Evolutionary conservation across 1,140 invertebrate species (phyloP).

Genomic region (Ostrea denselamellosa): DNA sequence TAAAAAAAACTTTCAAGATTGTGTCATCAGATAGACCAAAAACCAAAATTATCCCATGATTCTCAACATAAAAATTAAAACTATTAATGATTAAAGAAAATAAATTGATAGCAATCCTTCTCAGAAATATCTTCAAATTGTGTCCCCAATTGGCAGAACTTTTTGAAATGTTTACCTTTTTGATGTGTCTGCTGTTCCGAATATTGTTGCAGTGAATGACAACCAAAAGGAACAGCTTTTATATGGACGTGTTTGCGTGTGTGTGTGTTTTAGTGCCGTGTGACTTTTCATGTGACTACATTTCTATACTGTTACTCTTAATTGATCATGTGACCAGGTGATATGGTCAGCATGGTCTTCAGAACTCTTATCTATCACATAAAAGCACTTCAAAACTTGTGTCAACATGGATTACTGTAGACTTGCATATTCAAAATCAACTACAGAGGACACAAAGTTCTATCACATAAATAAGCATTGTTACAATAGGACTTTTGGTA

Average conservation of each 20-base stretch:
- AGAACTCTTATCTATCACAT: not conserved
- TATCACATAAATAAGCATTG: too few species aligned
- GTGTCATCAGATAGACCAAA: too few species aligned
- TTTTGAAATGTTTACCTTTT: not conserved
- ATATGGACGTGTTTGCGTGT: not conserved
- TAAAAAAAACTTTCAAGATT: too few species aligned
- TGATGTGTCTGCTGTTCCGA: not conserved
- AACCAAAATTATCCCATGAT: too few species aligned
- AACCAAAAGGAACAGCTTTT: not conserved
- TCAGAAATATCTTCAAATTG: too few species aligned
- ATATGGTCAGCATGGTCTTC: not conserved
- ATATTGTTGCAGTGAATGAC: not conserved
- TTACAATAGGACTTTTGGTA: too few species aligned
- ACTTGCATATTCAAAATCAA: too few species aligned
- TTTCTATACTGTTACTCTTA: not conserved
- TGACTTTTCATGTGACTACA: constrained; percentile 2
- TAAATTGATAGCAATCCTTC: too few species aligned
- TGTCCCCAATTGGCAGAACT: not conserved
- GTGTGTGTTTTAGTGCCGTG: not conserved
- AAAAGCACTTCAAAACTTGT: not conserved
- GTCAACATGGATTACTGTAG: not conserved
- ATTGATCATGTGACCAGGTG: constrained; percentile 10
- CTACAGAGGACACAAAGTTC: too few species aligned
- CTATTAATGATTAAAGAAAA: too few species aligned
- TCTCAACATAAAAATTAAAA: too few species aligned